phyloP scores from a whole-genome alignment of 2,113 vertebrate species.

The Butastur rufipennis region DNA sequence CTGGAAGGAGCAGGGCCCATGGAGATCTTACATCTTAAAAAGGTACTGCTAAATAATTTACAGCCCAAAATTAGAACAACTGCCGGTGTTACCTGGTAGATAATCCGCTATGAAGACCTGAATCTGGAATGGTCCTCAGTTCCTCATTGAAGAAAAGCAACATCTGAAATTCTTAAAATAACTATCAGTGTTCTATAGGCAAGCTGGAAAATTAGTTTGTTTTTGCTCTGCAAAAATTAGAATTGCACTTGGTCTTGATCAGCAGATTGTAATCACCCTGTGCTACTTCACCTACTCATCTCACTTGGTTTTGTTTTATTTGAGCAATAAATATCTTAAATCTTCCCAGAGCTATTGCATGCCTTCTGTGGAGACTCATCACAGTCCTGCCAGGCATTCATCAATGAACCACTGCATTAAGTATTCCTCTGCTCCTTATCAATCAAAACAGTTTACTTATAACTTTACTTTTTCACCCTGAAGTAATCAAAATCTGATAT shows the following conservation, averaged over 20 bases:
- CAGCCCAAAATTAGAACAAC: neutral
- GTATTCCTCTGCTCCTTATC: conserved; percentile 47
- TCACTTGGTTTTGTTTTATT: conserved; percentile 56
- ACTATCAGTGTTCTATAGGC: neutral
- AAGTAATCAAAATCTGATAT: conserved; percentile 53
- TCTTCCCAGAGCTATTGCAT: conserved; percentile 5
- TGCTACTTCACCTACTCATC: neutral
- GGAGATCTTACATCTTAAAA: neutral
- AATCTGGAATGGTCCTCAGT: neutral
- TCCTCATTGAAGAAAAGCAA: neutral
- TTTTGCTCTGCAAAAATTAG: neutral
- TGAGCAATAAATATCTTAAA: conserved; percentile 46
- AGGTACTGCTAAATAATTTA: neutral
- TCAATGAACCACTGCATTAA: conserved; percentile 1
- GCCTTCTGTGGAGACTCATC: conserved; percentile 36
- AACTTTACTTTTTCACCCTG: conserved; percentile 41
- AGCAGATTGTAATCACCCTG: neutral
- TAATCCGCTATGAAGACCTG: neutral
- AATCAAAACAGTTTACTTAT: conserved; percentile 55
- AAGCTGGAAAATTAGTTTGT: conserved; percentile 15
- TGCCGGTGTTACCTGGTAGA: neutral
- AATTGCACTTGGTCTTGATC: neutral
- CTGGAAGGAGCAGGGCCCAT: neutral
- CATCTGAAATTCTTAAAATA: neutral
- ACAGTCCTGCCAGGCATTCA: conserved; percentile 38